These are phyloP conservation scores for Orestias chungarensis DNA, from an alignment of 2,797 vertebrate genomes.

Conservation along the genomic window DNA sequence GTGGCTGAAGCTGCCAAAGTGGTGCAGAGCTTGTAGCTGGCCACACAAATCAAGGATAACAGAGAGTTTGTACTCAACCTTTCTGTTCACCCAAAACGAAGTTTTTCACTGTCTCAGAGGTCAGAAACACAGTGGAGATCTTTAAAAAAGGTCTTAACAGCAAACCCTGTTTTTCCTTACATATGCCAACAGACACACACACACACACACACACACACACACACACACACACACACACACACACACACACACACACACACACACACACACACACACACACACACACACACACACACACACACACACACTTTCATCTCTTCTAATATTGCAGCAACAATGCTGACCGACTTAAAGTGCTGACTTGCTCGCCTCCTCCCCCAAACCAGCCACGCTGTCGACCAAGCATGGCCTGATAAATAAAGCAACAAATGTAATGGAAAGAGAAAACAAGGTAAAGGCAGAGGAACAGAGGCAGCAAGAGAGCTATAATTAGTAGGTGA, in stretches of 20 bases:
- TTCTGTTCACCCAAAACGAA: constrained; percentile 58
- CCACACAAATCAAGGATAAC: constrained; percentile 47
- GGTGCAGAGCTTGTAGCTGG: constrained; percentile 45
- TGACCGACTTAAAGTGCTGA: constrained; percentile 66
- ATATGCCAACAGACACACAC: too few relatives aligned
- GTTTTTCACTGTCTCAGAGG: constrained; percentile 51
- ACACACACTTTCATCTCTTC: constrained; percentile 56
- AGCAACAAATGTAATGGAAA: constrained; percentile 63
- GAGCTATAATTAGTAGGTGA: constrained; percentile 80
- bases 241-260: constrained; percentile 34
- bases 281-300: constrained; percentile 10
- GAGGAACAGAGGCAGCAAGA: constrained; percentile 16
- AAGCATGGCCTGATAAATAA: constrained; percentile 72
- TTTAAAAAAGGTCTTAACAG: constrained; percentile 60
- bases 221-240: constrained; percentile 35
- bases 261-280: constrained; percentile 34
- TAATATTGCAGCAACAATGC: constrained; percentile 22
- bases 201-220: constrained; percentile 34
- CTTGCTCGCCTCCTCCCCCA: constrained; percentile 54
- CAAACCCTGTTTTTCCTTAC: constrained; percentile 13
- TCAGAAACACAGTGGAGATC: constrained; percentile 56
- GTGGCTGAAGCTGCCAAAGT: constrained; percentile 31
- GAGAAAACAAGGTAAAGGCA: constrained; percentile 36
- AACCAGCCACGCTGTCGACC: constrained; percentile 36
- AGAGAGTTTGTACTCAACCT: constrained; percentile 54